Conservation (phyloP, 2,888 invertebrate species). For the Tanytarsus gracilentus region DNA sequence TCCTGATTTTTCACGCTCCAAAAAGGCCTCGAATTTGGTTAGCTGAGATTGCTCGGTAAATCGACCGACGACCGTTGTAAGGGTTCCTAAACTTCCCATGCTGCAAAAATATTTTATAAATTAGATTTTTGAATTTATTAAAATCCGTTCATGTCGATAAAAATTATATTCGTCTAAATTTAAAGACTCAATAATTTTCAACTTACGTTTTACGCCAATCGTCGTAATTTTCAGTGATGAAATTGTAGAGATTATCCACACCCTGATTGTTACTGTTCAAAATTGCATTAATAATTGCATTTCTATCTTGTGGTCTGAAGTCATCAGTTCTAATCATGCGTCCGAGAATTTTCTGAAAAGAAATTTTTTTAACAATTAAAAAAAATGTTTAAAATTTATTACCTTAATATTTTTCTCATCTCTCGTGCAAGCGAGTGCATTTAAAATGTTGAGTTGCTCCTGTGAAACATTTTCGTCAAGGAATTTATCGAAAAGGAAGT, state of each 20-base stretch:
- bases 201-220: conserved; percentile 11
- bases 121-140: background rate
- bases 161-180: background rate
- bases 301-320: conserved; percentile 40
- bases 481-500: conserved; percentile 55
- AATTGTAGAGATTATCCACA: conserved; percentile 8
- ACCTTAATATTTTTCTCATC: conserved; percentile 46
- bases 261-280: conserved; percentile 13
- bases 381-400: conserved; percentile 34
- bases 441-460: conserved; percentile 58
- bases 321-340: conserved; percentile 32
- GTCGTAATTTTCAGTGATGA: conserved; percentile 13
- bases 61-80: conserved; percentile 38
- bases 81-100: conserved; percentile 32
- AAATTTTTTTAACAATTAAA: background rate
- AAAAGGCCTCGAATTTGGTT: conserved; percentile 18
- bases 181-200: background rate
- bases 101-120: conserved; percentile 17
- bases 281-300: conserved; percentile 35
- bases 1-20: background rate
- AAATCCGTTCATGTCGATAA: background rate
- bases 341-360: conserved; percentile 24
- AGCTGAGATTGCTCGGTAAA: conserved; percentile 37
- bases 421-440: conserved; percentile 58
- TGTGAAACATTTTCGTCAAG: conserved; percentile 51